These are phyloP conservation scores for Neopelma chrysocephalum DNA, from an alignment of 2,797 vertebrate species.

Conservation along the genomic window DNA sequence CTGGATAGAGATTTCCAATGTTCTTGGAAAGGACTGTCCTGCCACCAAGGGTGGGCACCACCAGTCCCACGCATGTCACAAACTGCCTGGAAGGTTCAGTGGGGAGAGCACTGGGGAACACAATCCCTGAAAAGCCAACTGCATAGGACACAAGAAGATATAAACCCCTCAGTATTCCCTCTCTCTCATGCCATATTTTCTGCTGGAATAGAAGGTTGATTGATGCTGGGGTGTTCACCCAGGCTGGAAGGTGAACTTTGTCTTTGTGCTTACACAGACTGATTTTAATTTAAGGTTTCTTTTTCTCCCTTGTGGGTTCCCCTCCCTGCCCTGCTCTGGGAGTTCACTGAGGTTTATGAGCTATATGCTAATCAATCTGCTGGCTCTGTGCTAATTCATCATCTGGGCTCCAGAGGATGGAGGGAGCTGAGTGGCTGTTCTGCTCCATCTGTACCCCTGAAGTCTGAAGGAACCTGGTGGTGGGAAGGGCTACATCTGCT, in stretches of 20 bases:
- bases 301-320: neutral
- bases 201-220: neutral
- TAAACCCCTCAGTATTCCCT: fast-evolving
- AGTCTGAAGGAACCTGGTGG: neutral
- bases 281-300: slow-evolving; percentile 41
- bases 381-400: slow-evolving; percentile 23
- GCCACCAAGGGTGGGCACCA: neutral
- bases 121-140: neutral
- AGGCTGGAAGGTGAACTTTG: slow-evolving; percentile 4
- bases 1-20: neutral
- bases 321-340: neutral
- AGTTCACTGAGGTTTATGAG: slow-evolving; percentile 17
- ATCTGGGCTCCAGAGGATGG: neutral
- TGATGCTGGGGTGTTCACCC: slow-evolving; percentile 10
- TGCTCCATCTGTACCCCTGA: neutral
- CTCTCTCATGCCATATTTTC: neutral
- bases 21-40: neutral
- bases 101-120: neutral
- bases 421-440: neutral
- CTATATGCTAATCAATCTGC: slow-evolving; percentile 13
- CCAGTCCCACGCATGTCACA: fast-evolving
- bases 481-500: neutral
- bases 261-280: neutral
- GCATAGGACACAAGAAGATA: fast-evolving
- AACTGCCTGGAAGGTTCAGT: neutral